phyloP scores from a whole-genome alignment of 2,113 vertebrate species.

The Rhabdomys dilectus region DNA sequence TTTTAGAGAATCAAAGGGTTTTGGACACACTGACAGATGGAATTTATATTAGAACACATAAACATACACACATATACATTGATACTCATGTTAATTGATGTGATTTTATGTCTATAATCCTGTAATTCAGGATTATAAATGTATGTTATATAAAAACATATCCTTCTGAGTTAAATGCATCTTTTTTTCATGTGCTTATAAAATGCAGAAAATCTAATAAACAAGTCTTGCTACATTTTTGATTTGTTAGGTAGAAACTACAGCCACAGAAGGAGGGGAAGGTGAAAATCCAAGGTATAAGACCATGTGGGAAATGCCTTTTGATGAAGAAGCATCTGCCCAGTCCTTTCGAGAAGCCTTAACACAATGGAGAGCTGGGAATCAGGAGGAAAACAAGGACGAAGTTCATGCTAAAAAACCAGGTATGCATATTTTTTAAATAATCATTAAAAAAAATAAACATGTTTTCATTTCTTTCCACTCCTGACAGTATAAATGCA shows the following conservation, averaged over 20 bases:
- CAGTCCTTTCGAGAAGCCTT: conserved; percentile 90
- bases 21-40: background rate
- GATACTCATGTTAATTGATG: background rate
- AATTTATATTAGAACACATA: background rate
- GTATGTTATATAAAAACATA: background rate
- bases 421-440: conserved; percentile 84
- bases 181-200: background rate
- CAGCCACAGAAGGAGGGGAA: conserved; percentile 3
- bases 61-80: background rate
- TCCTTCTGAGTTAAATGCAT: background rate
- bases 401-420: conserved; percentile 53
- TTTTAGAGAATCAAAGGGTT: background rate
- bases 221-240: conserved; percentile 30
- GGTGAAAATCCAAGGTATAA: conserved; percentile 8
- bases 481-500: background rate
- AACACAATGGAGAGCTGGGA: conserved; percentile 87
- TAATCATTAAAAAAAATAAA: background rate
- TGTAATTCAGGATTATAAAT: background rate
- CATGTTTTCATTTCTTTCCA: background rate
- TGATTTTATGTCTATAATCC: background rate
- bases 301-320: conserved; percentile 85
- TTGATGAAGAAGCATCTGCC: conserved; percentile 89
- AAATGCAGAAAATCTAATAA: background rate
- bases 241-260: conserved; percentile 76
- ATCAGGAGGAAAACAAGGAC: background rate